Base-by-base conservation (phyloP, 2,888 invertebrate genomes). In the Phlogophora meticulosa region DNA sequence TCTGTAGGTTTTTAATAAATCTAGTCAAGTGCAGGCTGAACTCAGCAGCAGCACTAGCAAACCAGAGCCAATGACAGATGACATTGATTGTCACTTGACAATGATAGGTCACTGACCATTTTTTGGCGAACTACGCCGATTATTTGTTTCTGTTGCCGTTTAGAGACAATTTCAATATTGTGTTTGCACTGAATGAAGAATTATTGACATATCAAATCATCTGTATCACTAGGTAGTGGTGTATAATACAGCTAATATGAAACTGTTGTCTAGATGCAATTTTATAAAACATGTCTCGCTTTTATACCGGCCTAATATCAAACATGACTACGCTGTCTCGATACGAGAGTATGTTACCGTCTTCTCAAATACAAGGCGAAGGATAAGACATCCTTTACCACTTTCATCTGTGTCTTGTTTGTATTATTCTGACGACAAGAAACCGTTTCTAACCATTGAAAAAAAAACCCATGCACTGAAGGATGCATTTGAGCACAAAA, bases 401-500 rank as follows among this genome's bases (percentile, higher is more conserved):
- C 65, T 86, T 55, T 76, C 90, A 43, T 83, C 87, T 24, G 59
- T 90, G 64, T 72, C 86, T 65, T 92, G 90, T 84, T 80, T 89
- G 9, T 93, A 92, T 80, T 94, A 90, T 32, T 91, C 93, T 15
- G 92, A 93, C 59, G 85, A 87, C 48, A 95, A 93, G 72, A 95
- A 94, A 83, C 88, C 90, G 60, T 92, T 93, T 58, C 78, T 94
- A 78, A 90, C 91, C 64, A 82, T 94, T 62, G 92, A 93, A 51
- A 96, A 96, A 78, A 96, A 96, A 65, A 85, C 95, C 1, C 93
- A 96, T 78, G 87, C 94, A 15, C 67, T 97, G 0, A 96, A 96
- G 86, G 94, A 96, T 89, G 96, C 93, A 3, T 93, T 97, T 62
- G 96, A 97, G 74, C 96, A 96, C 59, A 97, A 96, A 79, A 97